These are phyloP conservation scores for Ophion costatus DNA, from an alignment of 2,888 invertebrate species.

Conservation along the genomic window DNA sequence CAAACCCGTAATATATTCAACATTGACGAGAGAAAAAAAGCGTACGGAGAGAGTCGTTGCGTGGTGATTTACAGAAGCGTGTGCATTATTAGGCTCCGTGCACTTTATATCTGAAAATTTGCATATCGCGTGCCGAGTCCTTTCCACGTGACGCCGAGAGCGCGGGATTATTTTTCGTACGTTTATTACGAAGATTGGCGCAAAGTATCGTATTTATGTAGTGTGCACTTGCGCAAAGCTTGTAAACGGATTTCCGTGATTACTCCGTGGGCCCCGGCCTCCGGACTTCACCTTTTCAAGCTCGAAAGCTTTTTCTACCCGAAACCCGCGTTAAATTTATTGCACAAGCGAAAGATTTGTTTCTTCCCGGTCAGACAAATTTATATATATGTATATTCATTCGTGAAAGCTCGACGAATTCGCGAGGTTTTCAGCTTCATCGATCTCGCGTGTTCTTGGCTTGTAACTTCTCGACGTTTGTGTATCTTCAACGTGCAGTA, in stretches of 20 bases:
- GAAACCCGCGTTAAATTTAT: conserved; percentile 36
- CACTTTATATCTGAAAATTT: conserved; percentile 75
- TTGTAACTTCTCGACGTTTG: conserved; percentile 60
- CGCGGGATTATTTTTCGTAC: conserved; percentile 31
- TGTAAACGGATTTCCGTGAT: conserved; percentile 63
- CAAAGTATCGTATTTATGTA: conserved; percentile 44
- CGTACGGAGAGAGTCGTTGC: conserved; percentile 62
- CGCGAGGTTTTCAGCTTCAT: conserved; percentile 57
- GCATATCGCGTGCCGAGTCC: conserved; percentile 76
- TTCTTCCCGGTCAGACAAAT: conserved; percentile 50
- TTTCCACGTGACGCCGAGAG: conserved; percentile 14
- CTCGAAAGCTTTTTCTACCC: background rate
- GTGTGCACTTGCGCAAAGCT: conserved; percentile 49
- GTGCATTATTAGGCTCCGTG: conserved; percentile 65
- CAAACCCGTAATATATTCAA: conserved; percentile 37
- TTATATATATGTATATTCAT: conserved; percentile 48
- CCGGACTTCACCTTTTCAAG: conserved; percentile 14
- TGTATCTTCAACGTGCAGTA: conserved; percentile 43
- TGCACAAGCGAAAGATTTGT: conserved; percentile 31
- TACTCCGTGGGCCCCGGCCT: conserved; percentile 32
- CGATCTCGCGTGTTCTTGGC: conserved; percentile 63
- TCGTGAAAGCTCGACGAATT: conserved; percentile 19
- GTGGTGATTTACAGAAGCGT: conserved; percentile 73
- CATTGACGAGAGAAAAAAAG: conserved; percentile 47
- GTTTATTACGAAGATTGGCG: conserved; percentile 27